Evolutionary conservation across 2,797 vertebrate species (phyloP), one percentile per base, ranked within the genome.

Genomic region (Sciurus vulgaris): DNA sequence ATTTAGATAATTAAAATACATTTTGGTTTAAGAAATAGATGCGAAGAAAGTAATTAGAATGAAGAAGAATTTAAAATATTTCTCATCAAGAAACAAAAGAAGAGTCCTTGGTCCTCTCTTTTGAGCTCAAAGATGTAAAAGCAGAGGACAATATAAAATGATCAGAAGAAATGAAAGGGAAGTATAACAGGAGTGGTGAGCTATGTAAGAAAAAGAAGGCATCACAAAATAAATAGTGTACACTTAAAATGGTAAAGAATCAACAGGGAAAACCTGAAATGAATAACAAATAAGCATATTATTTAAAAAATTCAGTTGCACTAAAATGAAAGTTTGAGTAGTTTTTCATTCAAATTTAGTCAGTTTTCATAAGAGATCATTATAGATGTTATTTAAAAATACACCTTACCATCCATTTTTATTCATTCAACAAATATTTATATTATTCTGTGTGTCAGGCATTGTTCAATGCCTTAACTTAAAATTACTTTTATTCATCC

Each of bases 1-100:
- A 93, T 86, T 96, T 22, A 92, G 65, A 86, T 92, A 26, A 89
- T 15, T 82, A 41, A 49, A 96, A 86, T n/a, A 89, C 9, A 96
- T 83, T 87, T 81, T 83, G 33, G 7, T 70, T 41, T n/a, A 96
- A 93, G 20, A 6, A 84, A 91, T 4, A 88, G 69, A 96, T 79
- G 88, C 12, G 78, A 78, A 89, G 44, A 20, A 95, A 87, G 33
- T 72, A 76, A 86, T 24, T 94, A 51, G 38, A 87, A 93, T 87
- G 56, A 54, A 90, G 65, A 59, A 65, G n/a, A 15, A 92, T 94
- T 82, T 93, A 89, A 94, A 95, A 93, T 89, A 86, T 12, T 65
- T 59, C 13, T 63, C 17, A 86, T 61, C 73, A 82, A 82, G n/a
- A 86, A 93, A 88, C 20, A 73, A 91, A 73, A 28, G 10, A 72